phyloP scores from a whole-genome alignment of 1,140 invertebrate species.

The Aphelenchoides avenae region DNA sequence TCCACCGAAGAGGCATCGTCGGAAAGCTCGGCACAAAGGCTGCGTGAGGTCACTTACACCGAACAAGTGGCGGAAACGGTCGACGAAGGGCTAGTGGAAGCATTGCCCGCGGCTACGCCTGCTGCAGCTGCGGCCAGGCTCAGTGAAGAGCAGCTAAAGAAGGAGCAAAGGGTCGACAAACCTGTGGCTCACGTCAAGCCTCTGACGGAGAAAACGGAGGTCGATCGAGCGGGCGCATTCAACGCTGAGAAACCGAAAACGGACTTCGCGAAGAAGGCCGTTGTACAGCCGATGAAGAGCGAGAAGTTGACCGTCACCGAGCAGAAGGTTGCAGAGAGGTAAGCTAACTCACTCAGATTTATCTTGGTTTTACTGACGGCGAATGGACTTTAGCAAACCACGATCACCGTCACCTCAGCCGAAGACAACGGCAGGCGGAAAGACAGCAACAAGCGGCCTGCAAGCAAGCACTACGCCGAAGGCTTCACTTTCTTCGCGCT shows the following conservation, averaged over 20 bases:
- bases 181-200: too few species aligned
- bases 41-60: too few species aligned
- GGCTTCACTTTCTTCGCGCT: too few species aligned
- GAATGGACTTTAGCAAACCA: too few species aligned
- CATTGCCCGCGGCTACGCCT: neutral
- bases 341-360: too few species aligned
- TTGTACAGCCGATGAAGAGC: constrained; percentile 41
- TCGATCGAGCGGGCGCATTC: constrained; percentile 11
- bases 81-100: constrained; percentile 4
- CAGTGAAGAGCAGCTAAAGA: constrained; percentile 6
- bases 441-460: too few species aligned
- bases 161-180: constrained; percentile 8
- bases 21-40: too few species aligned
- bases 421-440: too few species aligned
- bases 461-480: too few species aligned
- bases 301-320: constrained; percentile 29
- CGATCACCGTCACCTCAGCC: too few species aligned
- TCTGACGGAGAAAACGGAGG: too few species aligned
- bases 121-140: constrained; percentile 1
- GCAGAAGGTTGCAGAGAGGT: constrained; percentile 17
- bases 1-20: too few species aligned
- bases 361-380: constrained; percentile 1
- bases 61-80: constrained; percentile 5
- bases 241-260: constrained; percentile 35
- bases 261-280: constrained; percentile 49